phyloP scores from a whole-genome alignment of 2,113 vertebrate species.

The Rhinolophus ferrumequinum region DNA sequence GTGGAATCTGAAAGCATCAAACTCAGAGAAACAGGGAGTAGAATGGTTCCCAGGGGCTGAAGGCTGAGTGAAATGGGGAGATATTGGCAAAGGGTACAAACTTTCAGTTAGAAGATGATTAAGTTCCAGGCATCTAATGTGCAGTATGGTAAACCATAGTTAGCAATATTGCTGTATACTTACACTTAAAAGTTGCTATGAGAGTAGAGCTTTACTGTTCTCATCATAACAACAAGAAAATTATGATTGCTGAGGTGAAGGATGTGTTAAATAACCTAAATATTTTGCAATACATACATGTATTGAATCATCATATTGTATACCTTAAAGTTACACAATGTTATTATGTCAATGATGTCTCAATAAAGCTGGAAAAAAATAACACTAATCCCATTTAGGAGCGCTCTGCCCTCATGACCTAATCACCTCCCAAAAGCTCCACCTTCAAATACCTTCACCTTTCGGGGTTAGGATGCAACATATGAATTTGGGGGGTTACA shows the following conservation, averaged over 20 bases:
- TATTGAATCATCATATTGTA: not conserved
- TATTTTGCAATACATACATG: not conserved
- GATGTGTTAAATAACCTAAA: not conserved
- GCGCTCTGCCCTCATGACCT: not conserved
- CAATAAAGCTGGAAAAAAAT: not conserved
- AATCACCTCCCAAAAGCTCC: not conserved
- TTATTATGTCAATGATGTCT: not conserved
- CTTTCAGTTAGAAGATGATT: not conserved
- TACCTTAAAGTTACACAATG: not conserved
- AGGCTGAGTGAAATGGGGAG: not conserved
- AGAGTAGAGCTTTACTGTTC: not conserved
- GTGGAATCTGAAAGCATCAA: not conserved
- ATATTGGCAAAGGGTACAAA: not conserved
- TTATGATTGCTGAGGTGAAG: not conserved
- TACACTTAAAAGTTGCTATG: too few species aligned
- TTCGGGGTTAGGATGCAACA: not conserved
- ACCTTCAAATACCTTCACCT: not conserved
- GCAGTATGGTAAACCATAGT: not conserved
- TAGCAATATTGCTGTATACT: too few species aligned
- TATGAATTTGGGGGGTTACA: not conserved
- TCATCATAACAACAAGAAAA: not conserved
- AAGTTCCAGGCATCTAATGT: not conserved
- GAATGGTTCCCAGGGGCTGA: not conserved
- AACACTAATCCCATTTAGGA: not conserved
- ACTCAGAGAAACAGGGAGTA: not conserved